A percentile compares a stretch with the other conserved stretches of the same genome.
Conservation (phyloP, 1,140 invertebrate genomes). For the Drosophila arizonae region DNA sequence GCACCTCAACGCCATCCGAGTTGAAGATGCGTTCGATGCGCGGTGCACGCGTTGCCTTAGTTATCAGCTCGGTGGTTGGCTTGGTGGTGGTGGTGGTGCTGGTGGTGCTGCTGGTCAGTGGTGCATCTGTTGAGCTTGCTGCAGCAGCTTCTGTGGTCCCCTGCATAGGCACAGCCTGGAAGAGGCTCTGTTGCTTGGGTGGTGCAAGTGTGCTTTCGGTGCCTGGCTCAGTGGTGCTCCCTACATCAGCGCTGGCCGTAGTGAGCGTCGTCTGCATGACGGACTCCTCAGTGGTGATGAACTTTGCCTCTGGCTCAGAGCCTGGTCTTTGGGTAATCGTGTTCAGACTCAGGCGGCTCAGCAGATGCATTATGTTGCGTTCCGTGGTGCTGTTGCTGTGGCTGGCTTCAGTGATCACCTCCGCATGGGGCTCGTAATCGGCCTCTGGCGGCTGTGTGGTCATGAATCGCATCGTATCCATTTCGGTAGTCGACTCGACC, state of each 20-base stretch:
- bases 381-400: neutral
- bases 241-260: neutral
- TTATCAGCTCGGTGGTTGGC: slow-evolving; percentile 23
- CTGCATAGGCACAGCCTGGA: too few species aligned
- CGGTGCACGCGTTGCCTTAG: slow-evolving; percentile 49
- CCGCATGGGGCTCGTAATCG: neutral
- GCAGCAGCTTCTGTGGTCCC: neutral
- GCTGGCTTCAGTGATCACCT: neutral
- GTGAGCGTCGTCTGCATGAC: neutral
- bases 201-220: slow-evolving; percentile 15
- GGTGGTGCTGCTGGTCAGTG: slow-evolving; percentile 11
- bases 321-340: neutral
- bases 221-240: slow-evolving; percentile 1
- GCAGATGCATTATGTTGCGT: neutral
- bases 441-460: neutral
- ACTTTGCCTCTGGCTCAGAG: neutral
- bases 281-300: neutral
- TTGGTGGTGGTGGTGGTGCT: slow-evolving; percentile 31
- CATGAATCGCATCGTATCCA: neutral
- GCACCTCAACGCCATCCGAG: slow-evolving; percentile 75
- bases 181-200: too few species aligned
- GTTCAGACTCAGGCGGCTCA: slow-evolving; percentile 7
- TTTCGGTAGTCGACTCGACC: slow-evolving; percentile 11
- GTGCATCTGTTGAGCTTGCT: slow-evolving; percentile 7
- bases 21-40: slow-evolving; percentile 73